A percentile compares a stretch with the other conserved stretches of the same genome.
These are phyloP conservation scores for Limosa lapponica DNA, from an alignment of 2,797 vertebrate genomes.

Conservation along the genomic window DNA sequence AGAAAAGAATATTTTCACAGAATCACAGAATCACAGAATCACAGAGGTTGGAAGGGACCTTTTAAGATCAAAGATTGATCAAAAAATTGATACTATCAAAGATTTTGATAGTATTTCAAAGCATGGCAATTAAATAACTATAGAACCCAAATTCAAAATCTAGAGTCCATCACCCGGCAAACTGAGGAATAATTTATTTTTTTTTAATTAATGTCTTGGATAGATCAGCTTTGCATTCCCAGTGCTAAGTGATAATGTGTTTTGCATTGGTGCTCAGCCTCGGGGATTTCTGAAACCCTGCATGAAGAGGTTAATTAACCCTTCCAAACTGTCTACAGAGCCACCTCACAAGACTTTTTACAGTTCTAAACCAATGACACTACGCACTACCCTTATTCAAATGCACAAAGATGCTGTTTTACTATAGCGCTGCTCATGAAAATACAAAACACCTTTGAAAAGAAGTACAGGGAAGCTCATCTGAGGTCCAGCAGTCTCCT, in stretches of 20 bases:
- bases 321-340: neutral
- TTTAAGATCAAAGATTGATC: too few species aligned
- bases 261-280: conserved; percentile 14
- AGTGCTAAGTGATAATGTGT: neutral
- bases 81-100: too few species aligned
- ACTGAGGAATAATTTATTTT: neutral
- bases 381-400: neutral
- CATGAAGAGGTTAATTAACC: neutral
- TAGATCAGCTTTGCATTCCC: neutral
- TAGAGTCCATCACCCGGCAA: neutral
- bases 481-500: neutral
- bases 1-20: conserved; percentile 6
- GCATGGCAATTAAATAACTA: neutral
- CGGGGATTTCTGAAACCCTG: neutral
- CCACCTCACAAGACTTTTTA: neutral
- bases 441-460: neutral
- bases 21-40: too few species aligned
- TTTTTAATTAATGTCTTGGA: neutral
- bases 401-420: neutral
- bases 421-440: neutral
- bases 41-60: too few species aligned
- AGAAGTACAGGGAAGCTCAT: neutral
- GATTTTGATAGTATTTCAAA: conserved; percentile 43
- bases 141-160: neutral
- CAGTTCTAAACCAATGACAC: neutral